phyloP scores from a whole-genome alignment of 2,888 invertebrate genomes.

The Apotomis turbidana region DNA sequence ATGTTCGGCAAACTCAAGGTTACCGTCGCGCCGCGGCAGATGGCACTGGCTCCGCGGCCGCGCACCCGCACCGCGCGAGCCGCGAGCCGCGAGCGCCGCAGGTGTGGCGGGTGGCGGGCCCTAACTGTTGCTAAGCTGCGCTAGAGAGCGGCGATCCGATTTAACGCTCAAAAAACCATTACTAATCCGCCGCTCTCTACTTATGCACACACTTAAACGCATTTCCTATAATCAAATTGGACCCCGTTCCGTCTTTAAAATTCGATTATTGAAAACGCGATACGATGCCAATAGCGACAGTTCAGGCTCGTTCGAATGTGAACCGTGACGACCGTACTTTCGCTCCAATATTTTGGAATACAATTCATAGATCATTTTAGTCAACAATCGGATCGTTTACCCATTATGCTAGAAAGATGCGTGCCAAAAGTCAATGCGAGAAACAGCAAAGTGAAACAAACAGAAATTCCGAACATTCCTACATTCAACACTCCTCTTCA shows the following conservation, averaged over 20 bases:
- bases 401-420: background rate
- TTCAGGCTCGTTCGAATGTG: slow-evolving; percentile 17
- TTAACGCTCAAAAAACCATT: slow-evolving; percentile 23
- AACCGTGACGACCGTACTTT: background rate
- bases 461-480: background rate
- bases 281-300: slow-evolving; percentile 38
- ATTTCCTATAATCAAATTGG: slow-evolving; percentile 44
- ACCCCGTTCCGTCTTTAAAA: slow-evolving; percentile 22
- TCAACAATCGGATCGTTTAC: background rate
- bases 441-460: background rate
- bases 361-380: background rate
- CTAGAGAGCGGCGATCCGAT: slow-evolving; percentile 30
- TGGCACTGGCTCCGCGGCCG: slow-evolving; percentile 18
- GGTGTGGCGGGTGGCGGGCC: no score
- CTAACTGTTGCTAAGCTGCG: slow-evolving; percentile 35
- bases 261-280: slow-evolving; percentile 37
- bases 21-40: slow-evolving; percentile 24
- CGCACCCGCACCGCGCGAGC: no score
- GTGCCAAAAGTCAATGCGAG: background rate
- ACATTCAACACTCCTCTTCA: no score
- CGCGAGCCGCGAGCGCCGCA: no score
- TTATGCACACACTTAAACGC: slow-evolving; percentile 50
- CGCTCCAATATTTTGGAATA: background rate
- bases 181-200: slow-evolving; percentile 49
- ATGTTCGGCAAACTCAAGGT: slow-evolving; percentile 28